Conservation (phyloP, 2,888 invertebrate species). For the Epicampocera succincta region DNA sequence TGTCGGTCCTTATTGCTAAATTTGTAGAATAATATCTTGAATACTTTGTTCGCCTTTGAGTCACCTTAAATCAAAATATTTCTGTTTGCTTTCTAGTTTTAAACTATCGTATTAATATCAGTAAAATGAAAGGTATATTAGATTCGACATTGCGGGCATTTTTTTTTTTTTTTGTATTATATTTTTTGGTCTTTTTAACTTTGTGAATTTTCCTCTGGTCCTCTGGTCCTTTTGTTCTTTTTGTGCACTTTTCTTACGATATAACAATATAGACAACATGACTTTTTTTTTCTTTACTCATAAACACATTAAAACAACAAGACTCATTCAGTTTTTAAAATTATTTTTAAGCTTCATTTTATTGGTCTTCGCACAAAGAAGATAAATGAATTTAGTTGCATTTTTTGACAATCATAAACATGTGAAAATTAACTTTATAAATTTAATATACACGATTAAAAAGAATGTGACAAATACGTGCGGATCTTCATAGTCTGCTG, state of each 20-base stretch:
- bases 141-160: too few relatives aligned
- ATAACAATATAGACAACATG: conserved; percentile 66
- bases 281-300: conserved; percentile 61
- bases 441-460: conserved; percentile 10
- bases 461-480: background rate
- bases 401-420: conserved; percentile 23
- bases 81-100: too few relatives aligned
- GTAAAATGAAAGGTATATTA: too few relatives aligned
- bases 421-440: conserved; percentile 42
- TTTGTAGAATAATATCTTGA: too few relatives aligned
- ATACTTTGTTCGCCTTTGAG: too few relatives aligned
- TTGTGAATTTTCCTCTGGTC: conserved; percentile 74
- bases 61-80: too few relatives aligned
- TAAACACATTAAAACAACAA: conserved; percentile 76
- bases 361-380: conserved; percentile 65
- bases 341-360: conserved; percentile 30
- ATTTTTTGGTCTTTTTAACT: conserved; percentile 69
- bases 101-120: too few relatives aligned
- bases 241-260: conserved; percentile 18
- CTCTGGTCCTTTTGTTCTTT: conserved; percentile 25
- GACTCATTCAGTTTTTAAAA: conserved; percentile 35
- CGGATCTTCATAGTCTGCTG: too few relatives aligned
- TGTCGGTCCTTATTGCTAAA: too few relatives aligned
- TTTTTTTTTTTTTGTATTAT: background rate
- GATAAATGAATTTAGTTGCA: conserved; percentile 26